Conservation (phyloP, 2,888 invertebrate genomes). For the Pterostichus madidus region DNA sequence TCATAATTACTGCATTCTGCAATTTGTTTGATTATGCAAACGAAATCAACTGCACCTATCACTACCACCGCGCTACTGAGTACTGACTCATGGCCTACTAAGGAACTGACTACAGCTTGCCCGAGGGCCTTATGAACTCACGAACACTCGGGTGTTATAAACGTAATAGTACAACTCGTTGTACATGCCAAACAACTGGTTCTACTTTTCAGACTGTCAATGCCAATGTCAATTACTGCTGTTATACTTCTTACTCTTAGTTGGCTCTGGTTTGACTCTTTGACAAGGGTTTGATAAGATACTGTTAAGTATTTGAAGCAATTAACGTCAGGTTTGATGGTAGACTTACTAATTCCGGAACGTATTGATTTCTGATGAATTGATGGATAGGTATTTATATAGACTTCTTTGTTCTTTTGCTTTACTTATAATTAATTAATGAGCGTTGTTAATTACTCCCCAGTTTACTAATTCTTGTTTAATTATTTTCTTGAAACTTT, state of each 20-base stretch:
- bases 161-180: constrained; percentile 14
- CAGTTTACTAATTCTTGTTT: too few relatives aligned
- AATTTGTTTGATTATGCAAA: constrained; percentile 1
- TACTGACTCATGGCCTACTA: constrained; percentile 43
- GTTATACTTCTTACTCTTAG: constrained; percentile 1
- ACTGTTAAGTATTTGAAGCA: not conserved
- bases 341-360: not conserved
- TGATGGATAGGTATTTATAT: not conserved
- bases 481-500: too few relatives aligned
- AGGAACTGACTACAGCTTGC: constrained; percentile 21
- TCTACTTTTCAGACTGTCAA: constrained; percentile 13
- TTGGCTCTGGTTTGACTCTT: not conserved
- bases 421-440: not conserved
- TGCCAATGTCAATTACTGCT: constrained; percentile 39
- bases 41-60: not conserved
- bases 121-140: constrained; percentile 12
- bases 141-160: not conserved
- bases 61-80: not conserved
- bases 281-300: not conserved
- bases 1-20: not conserved
- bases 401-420: not conserved
- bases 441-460: not conserved
- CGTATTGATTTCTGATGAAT: not conserved
- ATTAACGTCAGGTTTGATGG: not conserved
- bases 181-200: not conserved